Evolutionary conservation across 2,888 invertebrate species (phyloP).

Genomic region (Psococerastis gibbosa): DNA sequence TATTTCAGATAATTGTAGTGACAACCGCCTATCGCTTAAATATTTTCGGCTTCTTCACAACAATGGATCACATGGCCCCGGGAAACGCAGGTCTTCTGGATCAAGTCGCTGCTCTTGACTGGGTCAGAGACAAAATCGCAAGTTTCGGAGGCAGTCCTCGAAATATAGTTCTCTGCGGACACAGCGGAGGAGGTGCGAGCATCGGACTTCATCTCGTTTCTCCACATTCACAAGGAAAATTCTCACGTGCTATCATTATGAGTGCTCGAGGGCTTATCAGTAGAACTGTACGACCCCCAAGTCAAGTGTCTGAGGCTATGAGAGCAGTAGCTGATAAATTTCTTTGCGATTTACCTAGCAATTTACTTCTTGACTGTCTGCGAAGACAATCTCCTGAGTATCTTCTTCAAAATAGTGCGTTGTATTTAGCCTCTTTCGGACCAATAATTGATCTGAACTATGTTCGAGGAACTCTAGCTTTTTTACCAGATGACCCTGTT

Average conservation of each 20-base stretch:
- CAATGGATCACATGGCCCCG: conserved; percentile 52
- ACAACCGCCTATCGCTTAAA: conserved; percentile 61
- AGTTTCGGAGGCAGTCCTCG: conserved; percentile 55
- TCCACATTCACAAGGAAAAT: conserved; percentile 33
- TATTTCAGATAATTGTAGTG: conserved; percentile 46
- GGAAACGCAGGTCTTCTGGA: conserved; percentile 68
- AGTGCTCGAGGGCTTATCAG: conserved; percentile 52
- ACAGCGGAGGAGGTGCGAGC: conserved; percentile 64
- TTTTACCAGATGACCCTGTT: conserved; percentile 44
- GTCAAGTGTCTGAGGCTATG: conserved; percentile 31
- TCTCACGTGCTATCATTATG: conserved; percentile 60
- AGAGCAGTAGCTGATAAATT: conserved; percentile 45
- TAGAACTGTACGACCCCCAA: conserved; percentile 31
- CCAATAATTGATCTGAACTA: conserved; percentile 55
- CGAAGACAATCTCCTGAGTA: conserved; percentile 37
- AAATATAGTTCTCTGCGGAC: conserved; percentile 59
- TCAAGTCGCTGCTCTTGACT: conserved; percentile 58
- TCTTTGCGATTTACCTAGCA: conserved; percentile 43
- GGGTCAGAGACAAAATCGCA: conserved; percentile 58
- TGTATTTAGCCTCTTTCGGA: conserved; percentile 30
- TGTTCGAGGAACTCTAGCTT: conserved; percentile 42
- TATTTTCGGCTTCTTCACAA: conserved; percentile 69
- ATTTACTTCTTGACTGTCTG: conserved; percentile 49
- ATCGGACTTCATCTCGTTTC: conserved; percentile 53
- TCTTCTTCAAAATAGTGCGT: conserved; percentile 36